Base-by-base conservation (phyloP, 1,140 invertebrate species). In the Microplitis mediator region DNA sequence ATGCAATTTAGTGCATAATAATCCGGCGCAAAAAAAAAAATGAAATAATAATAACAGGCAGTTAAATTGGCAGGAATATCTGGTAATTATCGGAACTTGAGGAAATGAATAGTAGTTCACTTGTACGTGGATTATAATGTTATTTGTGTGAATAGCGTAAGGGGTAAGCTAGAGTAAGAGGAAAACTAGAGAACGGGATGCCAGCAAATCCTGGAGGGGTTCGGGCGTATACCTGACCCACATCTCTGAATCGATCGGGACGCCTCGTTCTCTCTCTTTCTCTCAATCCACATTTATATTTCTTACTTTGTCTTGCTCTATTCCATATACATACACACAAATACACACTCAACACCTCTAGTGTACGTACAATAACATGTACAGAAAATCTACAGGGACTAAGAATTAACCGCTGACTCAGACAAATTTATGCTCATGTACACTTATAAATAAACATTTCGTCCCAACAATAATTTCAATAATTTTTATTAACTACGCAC, bases 201-300 rank as follows among this genome's bases (percentile, higher is more conserved):
- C 60, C 74, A 75, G 75, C 65, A 54, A 77, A 79, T 76, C 80
- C 74, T 77, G 74, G 75, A 72, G 74, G 68, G 75, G 78, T 75
- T 75, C 78, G 78, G 80, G 78, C 80, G 75, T 79, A 75, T 80
- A 76, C 75, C 79, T 81, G 80, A 81, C 80, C 80, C 76, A 81
- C 75, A 81, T 81, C 78, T 72, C 76, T 56, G 74, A 76, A 80
- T 79, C 79, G 79, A 81, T 81, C 79, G 78, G 71, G 73, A 75
- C 45, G 69, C 71, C 54, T 72, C 32, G 51, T 56, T 74, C 65
- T 74, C 31, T 63, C 61, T 63, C 45, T 70, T 52, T 36, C 36
- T 13, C 52, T 58, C 36, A 31, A 54, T 39, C 14, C 61, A 58
- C 13, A 11, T 52, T 16, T 34, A 36, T 45, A 9, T 39, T 50